These are phyloP conservation scores for Limnephilus auricula DNA, from an alignment of 2,888 invertebrate species.

Conservation along the genomic window DNA sequence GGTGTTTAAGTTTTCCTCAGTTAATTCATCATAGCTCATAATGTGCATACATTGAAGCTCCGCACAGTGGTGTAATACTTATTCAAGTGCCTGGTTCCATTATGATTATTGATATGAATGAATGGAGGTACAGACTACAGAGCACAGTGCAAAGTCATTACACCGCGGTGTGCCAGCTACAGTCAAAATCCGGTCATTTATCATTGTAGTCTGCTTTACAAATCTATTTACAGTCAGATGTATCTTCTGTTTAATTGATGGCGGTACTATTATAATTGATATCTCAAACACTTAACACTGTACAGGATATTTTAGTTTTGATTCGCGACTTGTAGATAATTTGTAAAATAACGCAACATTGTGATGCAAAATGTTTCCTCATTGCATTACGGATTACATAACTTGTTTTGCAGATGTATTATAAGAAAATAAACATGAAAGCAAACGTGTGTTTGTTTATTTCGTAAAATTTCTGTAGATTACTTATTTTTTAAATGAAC, in stretches of 20 bases:
- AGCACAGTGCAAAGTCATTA: slow-evolving; percentile 4
- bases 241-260: neutral
- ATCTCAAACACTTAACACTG: neutral
- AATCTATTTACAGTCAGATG: slow-evolving; percentile 3
- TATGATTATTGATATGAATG: slow-evolving; percentile 21
- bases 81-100: slow-evolving; percentile 26
- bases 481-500: no score
- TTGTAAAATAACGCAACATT: neutral
- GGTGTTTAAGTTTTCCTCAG: neutral
- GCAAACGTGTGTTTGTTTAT: no score
- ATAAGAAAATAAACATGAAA: no score
- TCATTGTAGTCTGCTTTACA: slow-evolving; percentile 13
- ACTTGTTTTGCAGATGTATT: neutral
- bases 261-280: neutral
- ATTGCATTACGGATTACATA: neutral
- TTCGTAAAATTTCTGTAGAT: no score
- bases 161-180: slow-evolving; percentile 12
- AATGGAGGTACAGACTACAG: neutral
- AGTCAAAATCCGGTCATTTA: neutral
- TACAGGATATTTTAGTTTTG: neutral
- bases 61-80: neutral
- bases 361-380: neutral
- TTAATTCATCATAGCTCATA: neutral
- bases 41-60: neutral
- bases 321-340: neutral